phyloP scores from a whole-genome alignment of 2,113 vertebrate genomes.

The Ahaetulla prasina region DNA sequence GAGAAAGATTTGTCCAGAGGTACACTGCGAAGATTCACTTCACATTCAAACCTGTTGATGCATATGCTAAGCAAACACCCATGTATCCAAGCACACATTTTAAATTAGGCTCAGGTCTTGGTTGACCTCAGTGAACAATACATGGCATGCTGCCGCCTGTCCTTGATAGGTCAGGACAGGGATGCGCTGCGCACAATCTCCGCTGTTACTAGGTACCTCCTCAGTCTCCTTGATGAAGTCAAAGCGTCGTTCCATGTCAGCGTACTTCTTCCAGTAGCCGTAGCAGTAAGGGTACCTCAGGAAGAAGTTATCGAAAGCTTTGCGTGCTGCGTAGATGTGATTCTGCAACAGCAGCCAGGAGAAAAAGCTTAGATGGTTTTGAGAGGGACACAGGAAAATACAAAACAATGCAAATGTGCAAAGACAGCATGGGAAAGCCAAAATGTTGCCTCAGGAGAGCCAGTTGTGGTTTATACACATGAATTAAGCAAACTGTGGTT shows the following conservation, averaged over 20 bases:
- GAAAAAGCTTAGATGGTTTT: background rate
- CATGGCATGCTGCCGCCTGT: background rate
- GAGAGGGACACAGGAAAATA: background rate
- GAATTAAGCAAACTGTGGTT: background rate
- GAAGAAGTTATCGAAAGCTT: constrained; percentile 76
- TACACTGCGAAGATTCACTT: background rate
- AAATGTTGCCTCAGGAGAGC: background rate
- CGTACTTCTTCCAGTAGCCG: constrained; percentile 86
- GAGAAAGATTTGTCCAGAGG: background rate
- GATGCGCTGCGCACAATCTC: background rate
- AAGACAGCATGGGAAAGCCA: background rate
- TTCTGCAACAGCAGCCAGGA: constrained; percentile 53
- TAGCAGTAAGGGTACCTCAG: constrained; percentile 80
- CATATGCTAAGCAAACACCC: background rate
- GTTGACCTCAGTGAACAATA: background rate
- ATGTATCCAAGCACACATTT: background rate
- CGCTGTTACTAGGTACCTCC: constrained; percentile 62
- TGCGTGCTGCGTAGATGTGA: constrained; percentile 68
- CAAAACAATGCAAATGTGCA: too few species aligned
- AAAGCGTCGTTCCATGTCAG: constrained; percentile 76
- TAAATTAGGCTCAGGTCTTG: background rate
- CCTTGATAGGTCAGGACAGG: background rate
- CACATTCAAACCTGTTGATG: background rate
- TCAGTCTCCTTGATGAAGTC: constrained; percentile 66
- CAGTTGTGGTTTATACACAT: background rate